These are phyloP conservation scores for Protophormia terraenovae DNA, from an alignment of 2,888 invertebrate species.

Conservation along the genomic window DNA sequence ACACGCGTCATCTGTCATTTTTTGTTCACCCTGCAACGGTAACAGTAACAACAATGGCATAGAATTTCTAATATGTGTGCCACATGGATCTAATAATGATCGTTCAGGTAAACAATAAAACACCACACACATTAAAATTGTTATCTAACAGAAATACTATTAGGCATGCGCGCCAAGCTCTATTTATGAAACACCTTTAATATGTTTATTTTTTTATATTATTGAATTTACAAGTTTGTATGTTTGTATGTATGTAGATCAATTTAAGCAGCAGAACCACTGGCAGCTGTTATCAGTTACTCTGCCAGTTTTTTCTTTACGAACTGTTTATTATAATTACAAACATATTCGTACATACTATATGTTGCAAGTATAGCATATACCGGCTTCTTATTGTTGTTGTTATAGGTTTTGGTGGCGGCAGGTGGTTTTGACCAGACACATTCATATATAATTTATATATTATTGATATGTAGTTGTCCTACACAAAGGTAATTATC, in stretches of 20 bases:
- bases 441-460: constrained; percentile 20
- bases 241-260: background rate
- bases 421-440: constrained; percentile 60
- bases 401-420: constrained; percentile 51
- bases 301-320: background rate
- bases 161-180: constrained; percentile 57
- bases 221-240: constrained; percentile 25
- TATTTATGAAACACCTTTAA: constrained; percentile 58
- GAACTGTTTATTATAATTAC: constrained; percentile 43
- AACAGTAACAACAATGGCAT: background rate
- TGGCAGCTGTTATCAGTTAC: constrained; percentile 68
- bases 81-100: constrained; percentile 14
- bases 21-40: constrained; percentile 9
- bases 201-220: constrained; percentile 15
- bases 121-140: background rate
- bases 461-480: constrained; percentile 30
- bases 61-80: constrained; percentile 23
- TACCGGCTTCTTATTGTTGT: constrained; percentile 46
- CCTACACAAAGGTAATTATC: constrained; percentile 52
- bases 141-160: constrained; percentile 13
- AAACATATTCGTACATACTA: background rate
- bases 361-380: constrained; percentile 3
- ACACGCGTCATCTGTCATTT: constrained; percentile 67
- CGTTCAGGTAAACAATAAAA: constrained; percentile 33
- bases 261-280: background rate